phyloP scores from a whole-genome alignment of 2,797 vertebrate genomes.

The Siniperca obscura region DNA sequence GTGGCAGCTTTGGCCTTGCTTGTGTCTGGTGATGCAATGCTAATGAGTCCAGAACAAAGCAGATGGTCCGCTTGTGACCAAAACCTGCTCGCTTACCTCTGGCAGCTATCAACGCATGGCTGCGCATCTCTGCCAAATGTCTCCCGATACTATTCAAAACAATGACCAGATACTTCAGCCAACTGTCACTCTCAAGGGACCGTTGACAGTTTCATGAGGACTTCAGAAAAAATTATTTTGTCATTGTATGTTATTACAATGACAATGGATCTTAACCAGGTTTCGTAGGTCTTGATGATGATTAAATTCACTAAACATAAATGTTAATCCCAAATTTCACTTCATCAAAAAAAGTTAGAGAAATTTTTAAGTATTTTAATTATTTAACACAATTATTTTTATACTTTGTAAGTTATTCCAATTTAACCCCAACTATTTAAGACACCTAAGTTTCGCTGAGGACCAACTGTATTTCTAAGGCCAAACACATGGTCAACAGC shows the following conservation, averaged over 20 bases:
- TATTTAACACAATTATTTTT: background rate
- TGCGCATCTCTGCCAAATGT: slow-evolving; percentile 51
- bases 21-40: slow-evolving; percentile 47
- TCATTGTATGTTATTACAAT: background rate
- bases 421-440: background rate
- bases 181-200: slow-evolving; percentile 11
- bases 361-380: background rate
- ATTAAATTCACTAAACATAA: background rate
- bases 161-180: background rate
- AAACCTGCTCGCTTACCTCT: slow-evolving; percentile 56
- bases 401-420: background rate
- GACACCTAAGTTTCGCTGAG: background rate
- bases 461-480: background rate
- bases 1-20: slow-evolving; percentile 37
- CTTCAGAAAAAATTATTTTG: background rate
- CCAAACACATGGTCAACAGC: background rate
- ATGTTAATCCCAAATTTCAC: background rate
- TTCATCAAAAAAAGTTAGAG: background rate
- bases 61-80: slow-evolving; percentile 77
- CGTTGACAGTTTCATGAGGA: background rate
- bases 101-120: slow-evolving; percentile 54
- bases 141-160: slow-evolving; percentile 30
- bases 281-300: background rate
- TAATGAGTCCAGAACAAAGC: slow-evolving; percentile 69
- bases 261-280: background rate